Conservation (phyloP, 2,888 invertebrate genomes). For the Lepetodrilus schrolli region DNA sequence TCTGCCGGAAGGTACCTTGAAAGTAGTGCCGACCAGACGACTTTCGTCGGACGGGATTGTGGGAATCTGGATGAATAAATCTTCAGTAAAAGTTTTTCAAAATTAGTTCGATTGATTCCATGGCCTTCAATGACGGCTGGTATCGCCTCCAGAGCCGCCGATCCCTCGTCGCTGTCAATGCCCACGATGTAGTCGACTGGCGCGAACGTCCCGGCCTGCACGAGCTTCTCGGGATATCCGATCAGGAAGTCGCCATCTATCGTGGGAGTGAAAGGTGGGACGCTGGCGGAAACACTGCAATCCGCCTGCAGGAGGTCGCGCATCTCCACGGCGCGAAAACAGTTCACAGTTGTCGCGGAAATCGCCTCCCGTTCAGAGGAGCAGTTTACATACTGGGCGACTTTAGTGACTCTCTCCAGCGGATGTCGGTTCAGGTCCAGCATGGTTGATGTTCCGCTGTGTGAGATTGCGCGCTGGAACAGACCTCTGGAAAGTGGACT, state of each 20-base stretch:
- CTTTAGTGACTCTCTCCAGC: neutral
- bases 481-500: slow-evolving; percentile 31
- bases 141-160: neutral
- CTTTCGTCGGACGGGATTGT: neutral
- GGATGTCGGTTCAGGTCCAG: neutral
- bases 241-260: slow-evolving; percentile 31
- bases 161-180: slow-evolving; percentile 13
- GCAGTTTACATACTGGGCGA: neutral
- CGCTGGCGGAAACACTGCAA: neutral
- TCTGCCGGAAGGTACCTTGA: slow-evolving; percentile 21
- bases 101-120: neutral
- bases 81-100: neutral
- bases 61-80: neutral
- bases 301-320: neutral
- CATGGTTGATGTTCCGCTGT: slow-evolving; percentile 23
- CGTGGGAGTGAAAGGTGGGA: neutral
- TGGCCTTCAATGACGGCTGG: neutral
- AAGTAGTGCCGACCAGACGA: neutral
- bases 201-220: neutral
- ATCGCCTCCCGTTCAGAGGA: neutral
- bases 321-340: slow-evolving; percentile 21
- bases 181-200: slow-evolving; percentile 21
- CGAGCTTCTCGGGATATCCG: neutral
- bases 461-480: slow-evolving; percentile 34
- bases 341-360: neutral